These are phyloP conservation scores for Spondyliosoma cantharus DNA, from an alignment of 2,797 vertebrate species.

Conservation along the genomic window DNA sequence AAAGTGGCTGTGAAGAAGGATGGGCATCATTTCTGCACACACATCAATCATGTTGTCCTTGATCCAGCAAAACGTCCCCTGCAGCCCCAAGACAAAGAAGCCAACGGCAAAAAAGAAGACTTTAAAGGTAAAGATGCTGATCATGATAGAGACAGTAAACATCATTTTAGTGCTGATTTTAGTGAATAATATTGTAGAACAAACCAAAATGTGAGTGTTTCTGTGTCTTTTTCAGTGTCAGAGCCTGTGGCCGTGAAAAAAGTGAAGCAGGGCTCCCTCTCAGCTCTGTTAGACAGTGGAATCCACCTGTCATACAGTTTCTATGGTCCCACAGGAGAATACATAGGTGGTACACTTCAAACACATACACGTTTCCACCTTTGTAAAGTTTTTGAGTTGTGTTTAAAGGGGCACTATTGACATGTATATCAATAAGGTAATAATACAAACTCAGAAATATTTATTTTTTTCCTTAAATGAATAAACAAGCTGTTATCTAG, in stretches of 20 bases:
- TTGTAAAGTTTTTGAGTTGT: not conserved
- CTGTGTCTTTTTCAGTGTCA: slow-evolving; percentile 31
- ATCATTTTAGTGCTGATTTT: not conserved
- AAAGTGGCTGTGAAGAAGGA: slow-evolving; percentile 91
- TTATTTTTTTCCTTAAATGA: too few relatives aligned
- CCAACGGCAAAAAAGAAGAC: slow-evolving; percentile 12
- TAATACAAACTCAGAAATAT: too few relatives aligned
- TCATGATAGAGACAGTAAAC: not conserved
- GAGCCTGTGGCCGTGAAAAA: slow-evolving; percentile 60
- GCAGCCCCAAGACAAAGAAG: slow-evolving; percentile 10
- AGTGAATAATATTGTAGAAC: not conserved
- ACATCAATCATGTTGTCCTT: slow-evolving; percentile 83
- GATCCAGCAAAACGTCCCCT: not conserved
- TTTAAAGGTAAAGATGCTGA: slow-evolving; percentile 51
- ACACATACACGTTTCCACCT: not conserved
- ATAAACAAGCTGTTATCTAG: too few relatives aligned
- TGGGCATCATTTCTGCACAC: slow-evolving; percentile 90
- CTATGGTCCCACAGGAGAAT: slow-evolving; percentile 80
- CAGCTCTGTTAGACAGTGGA: slow-evolving; percentile 88
- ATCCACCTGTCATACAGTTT: slow-evolving; percentile 91
- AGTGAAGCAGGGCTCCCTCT: slow-evolving; percentile 88
- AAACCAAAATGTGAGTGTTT: not conserved
- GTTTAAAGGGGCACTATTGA: not conserved
- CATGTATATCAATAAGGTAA: too few relatives aligned
- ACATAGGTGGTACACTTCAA: slow-evolving; percentile 50